Percentiles rank a stretch among this genome's conserved stretches.
Conservation (phyloP, 2,888 invertebrate genomes). For the Machimus atricapillus region DNA sequence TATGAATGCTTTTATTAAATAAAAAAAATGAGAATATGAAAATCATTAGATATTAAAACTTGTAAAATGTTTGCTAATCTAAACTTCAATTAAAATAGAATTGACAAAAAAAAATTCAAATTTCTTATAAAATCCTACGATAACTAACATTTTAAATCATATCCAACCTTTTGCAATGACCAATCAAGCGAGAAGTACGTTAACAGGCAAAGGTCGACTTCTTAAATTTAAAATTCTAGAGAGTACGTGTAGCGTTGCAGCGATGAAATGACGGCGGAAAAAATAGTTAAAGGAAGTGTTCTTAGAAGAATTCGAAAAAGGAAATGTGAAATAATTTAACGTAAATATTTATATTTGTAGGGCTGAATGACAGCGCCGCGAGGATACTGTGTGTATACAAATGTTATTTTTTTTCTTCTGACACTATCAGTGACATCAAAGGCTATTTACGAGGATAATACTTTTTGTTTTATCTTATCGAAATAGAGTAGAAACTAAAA, state of each 20-base stretch:
- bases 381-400: slow-evolving; percentile 1
- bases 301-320: background rate
- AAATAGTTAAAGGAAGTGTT: background rate
- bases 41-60: background rate
- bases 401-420: background rate
- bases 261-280: background rate
- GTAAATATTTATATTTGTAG: background rate
- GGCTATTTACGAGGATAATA: background rate
- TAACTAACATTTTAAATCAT: background rate
- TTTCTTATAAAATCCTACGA: background rate
- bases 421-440: background rate
- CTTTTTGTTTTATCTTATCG: background rate
- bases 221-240: background rate
- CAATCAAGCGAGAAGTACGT: background rate
- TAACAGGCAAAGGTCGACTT: background rate
- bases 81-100: background rate
- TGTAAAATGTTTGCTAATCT: background rate
- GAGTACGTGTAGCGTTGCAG: background rate
- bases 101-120: background rate
- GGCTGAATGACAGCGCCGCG: background rate
- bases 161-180: background rate
- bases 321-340: background rate
- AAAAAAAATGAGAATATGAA: background rate
- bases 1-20: background rate
- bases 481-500: background rate